Percentiles rank a stretch among this genome's conserved stretches.
phyloP scores from a whole-genome alignment of 2,113 vertebrate genomes.

The Oncorhynchus tshawytscha region DNA sequence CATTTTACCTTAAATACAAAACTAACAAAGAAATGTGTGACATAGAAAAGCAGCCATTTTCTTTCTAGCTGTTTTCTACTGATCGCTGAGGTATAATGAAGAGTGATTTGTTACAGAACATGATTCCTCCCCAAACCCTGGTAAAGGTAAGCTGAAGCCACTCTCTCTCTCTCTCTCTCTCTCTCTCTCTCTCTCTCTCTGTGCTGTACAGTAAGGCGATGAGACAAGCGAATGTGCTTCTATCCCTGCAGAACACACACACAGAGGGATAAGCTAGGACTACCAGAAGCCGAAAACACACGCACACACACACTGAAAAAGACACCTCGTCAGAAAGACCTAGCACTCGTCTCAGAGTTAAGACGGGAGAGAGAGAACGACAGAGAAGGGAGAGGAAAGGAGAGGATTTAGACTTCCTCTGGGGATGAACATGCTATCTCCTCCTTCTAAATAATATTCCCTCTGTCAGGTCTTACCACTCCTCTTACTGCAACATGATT shows the following conservation, averaged over 20 bases:
- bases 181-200: background rate
- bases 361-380: slow-evolving; percentile 49
- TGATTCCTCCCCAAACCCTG: too few species aligned
- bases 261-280: slow-evolving; percentile 63
- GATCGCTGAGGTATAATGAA: too few species aligned
- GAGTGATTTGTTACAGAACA: too few species aligned
- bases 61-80: too few species aligned
- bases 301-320: slow-evolving; percentile 48
- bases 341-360: slow-evolving; percentile 54
- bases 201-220: slow-evolving; percentile 56
- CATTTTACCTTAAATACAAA: too few species aligned
- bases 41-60: too few species aligned
- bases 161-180: too few species aligned
- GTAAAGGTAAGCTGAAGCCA: too few species aligned
- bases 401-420: slow-evolving; percentile 59
- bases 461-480: background rate
- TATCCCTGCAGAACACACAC: slow-evolving; percentile 61
- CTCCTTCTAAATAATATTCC: slow-evolving; percentile 37
- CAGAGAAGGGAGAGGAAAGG: slow-evolving; percentile 54
- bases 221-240: slow-evolving; percentile 58
- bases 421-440: too few species aligned
- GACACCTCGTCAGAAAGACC: slow-evolving; percentile 51
- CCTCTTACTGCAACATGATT: slow-evolving; percentile 26
- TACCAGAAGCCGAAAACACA: slow-evolving; percentile 52
- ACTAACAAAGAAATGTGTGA: too few species aligned